Conservation (phyloP, 2,113 vertebrate genomes). For the Anhinga rufa region DNA sequence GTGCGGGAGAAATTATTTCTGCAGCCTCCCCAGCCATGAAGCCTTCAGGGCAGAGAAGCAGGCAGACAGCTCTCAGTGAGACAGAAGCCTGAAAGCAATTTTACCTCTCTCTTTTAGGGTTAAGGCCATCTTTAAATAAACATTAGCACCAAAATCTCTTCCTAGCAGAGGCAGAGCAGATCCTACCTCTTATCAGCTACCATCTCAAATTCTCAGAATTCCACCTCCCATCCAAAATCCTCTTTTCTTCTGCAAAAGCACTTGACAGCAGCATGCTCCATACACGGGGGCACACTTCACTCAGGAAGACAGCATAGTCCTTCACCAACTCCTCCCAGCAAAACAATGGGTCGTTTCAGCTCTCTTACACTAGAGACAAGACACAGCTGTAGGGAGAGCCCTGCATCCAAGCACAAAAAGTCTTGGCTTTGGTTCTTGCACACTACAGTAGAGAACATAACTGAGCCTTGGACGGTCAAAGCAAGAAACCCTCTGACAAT, state of each 20-base stretch:
- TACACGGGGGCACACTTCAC: not conserved
- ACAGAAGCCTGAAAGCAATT: not conserved
- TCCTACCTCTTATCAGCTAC: not conserved
- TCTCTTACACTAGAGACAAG: not conserved
- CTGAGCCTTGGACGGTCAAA: not conserved
- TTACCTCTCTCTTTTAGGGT: not conserved
- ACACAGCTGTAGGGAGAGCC: not conserved
- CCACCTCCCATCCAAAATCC: not conserved
- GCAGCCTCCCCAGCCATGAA: not conserved
- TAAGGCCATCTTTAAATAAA: constrained; percentile 25
- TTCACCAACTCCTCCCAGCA: not conserved
- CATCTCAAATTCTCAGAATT: constrained; percentile 13
- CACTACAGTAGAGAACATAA: not conserved
- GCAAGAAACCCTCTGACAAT: not conserved
- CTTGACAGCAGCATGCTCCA: not conserved
- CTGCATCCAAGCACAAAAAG: not conserved
- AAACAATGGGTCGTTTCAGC: not conserved
- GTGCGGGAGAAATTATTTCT: not conserved
- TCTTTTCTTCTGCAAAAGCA: not conserved
- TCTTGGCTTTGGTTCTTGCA: not conserved
- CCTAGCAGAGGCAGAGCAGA: not conserved
- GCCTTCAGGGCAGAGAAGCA: not conserved
- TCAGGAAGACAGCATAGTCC: not conserved
- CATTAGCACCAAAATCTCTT: not conserved
- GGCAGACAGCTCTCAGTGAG: not conserved